Base-by-base conservation (phyloP, 2,797 vertebrate species). In the Spondyliosoma cantharus region DNA sequence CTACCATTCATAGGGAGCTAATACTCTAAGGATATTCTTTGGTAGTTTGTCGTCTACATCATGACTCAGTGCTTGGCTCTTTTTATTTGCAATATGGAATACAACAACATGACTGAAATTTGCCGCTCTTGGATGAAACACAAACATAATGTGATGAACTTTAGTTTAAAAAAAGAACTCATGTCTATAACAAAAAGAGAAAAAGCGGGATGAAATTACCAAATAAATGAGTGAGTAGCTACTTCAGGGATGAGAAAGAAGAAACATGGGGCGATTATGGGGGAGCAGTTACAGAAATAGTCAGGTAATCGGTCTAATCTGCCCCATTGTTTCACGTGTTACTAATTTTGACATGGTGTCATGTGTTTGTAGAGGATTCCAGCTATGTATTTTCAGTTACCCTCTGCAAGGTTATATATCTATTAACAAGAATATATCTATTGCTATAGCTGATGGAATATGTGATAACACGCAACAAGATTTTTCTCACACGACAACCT, bases 51-150 rank as follows among this genome's bases (percentile, higher is more conserved):
- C 20, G n/a, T 4, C 24, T 22, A 20, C 48, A 66, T 66, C 48
- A 37, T 8, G n/a, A 53, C 37, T 48, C n/a, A 29, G 54, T 43
- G 8, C 58, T 42, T 53, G 32, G 17, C 24, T 45, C 19, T 29
- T 57, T 48, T 69, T 11, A 60, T 63, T 29, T 63, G 14, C 70
- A 63, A 63, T 27, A 56, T 54, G 25, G 13, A 54, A 62, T 56
- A 76, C 1, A 17, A 3, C 43, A 45, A 19, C 25, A 15, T 61
- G 14, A 11, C 57, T 32, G 46, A 46, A 42, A 42, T 50, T 22
- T 59, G 20, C 20, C 8, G 17, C 27, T 25, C 16, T 25, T 46
- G 63, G 54, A 27, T 27, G 19, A 52, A 60, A 54, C 46, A 24
- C 63, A 67, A 53, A 56, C 25, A 22, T 25, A 49, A 42, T 1